Evolutionary conservation across 2,113 vertebrate species (phyloP), one percentile per base, ranked within the genome.

Genomic region (Alligator sinensis): DNA sequence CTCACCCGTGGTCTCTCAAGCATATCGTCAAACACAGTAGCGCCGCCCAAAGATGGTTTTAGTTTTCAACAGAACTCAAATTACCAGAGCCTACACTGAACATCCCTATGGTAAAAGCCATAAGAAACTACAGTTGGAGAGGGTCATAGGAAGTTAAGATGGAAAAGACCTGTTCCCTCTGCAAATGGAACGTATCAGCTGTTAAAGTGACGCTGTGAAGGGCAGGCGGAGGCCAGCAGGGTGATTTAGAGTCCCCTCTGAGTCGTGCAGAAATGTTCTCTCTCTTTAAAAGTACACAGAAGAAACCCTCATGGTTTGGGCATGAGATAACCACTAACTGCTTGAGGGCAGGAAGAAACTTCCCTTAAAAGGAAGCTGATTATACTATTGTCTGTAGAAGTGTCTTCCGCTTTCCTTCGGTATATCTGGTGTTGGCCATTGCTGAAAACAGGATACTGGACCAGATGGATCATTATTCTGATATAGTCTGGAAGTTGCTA

Each of bases 271-370:
- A 68, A 78, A 10, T 3, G 74, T 16, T 18, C 80, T 78, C 14
- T 66, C 60, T 47, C 24, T 4, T 3, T 38, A 70, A 70, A 34
- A 70, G 66, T 34, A 19, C 47, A 9, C 47, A 47, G 47, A 3
- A 3, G 70, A 11, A 8, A 59, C 22, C 3, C 38, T 75, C 61
- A 68, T 15, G 68, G 25, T 78, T 25, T 27, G 38, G 63, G 25
- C 21, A 6, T 0, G 0, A 1, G 1, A 57, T 59, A 59, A 55
- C 15, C 0, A 0, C 34, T 4, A 6, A 17, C 6, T 2, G 24
- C 83, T 1, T 5, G 19, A 5, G 77, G 78, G 57, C 80, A 57
- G 19, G 27, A 22, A 10, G 21, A 19, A 3, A 27, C 2, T 15
- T 70, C 24, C 61, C 11, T 0, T 11, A 76, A 74, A 82, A 5